Conservation (phyloP, 2,113 vertebrate species). For the Gasterosteus aculeatus region DNA sequence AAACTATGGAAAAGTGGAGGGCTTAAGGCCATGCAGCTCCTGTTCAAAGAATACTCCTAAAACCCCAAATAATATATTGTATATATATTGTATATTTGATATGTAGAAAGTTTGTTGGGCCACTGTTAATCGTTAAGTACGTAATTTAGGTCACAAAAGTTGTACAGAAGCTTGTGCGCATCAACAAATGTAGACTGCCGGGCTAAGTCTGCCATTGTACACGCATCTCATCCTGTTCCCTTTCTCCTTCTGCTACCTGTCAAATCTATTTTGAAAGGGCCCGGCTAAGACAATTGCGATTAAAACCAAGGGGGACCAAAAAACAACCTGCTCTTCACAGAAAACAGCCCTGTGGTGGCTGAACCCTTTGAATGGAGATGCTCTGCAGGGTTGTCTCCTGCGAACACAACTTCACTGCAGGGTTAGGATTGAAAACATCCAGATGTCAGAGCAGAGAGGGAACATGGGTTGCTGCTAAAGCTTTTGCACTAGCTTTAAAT, state of each 20-base stretch:
- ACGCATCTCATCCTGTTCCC: too few species aligned
- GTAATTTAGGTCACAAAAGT: too few species aligned
- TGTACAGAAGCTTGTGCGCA: too few species aligned
- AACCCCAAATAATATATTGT: neutral
- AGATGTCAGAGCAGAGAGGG: constrained; percentile 25
- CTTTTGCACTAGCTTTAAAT: constrained; percentile 10
- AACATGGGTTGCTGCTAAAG: neutral
- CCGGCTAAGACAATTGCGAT: neutral
- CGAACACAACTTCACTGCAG: neutral
- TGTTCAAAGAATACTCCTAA: neutral
- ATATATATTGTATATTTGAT: neutral
- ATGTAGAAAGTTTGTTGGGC: neutral
- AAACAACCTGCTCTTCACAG: neutral
- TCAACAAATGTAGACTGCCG: too few species aligned
- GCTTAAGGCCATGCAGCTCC: neutral
- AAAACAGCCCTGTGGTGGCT: neutral
- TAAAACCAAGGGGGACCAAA: neutral
- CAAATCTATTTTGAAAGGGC: neutral
- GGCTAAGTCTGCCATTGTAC: too few species aligned
- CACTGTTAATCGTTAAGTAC: too few species aligned
- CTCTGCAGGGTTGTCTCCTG: neutral
- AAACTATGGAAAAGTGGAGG: neutral
- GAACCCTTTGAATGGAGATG: neutral
- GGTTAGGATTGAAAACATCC: neutral
- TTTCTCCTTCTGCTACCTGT: too few species aligned